Percentiles rank a stretch among this genome's conserved stretches.
These are phyloP conservation scores for Brotogeris chrysoptera DNA, from an alignment of 2,797 vertebrate species.

Conservation along the genomic window DNA sequence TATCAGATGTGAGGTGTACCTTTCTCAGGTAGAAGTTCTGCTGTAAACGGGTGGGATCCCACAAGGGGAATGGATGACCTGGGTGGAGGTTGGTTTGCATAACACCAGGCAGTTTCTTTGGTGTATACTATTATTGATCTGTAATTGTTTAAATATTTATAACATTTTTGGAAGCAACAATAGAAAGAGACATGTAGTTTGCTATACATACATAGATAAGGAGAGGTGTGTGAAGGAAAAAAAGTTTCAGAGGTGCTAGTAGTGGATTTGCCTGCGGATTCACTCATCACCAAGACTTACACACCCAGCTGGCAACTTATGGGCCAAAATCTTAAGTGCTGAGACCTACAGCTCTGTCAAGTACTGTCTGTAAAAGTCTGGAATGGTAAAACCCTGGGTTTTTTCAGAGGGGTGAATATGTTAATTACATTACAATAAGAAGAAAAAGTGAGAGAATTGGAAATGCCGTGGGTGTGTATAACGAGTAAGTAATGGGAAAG, in stretches of 20 bases:
- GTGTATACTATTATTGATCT: background rate
- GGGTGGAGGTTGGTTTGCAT: background rate
- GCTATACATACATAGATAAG: too few relatives aligned
- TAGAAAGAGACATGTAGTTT: background rate
- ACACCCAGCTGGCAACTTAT: background rate
- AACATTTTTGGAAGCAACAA: background rate
- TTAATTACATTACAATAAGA: conserved; percentile 65
- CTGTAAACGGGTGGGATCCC: background rate
- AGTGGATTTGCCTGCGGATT: background rate
- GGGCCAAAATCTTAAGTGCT: background rate
- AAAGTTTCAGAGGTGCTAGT: background rate
- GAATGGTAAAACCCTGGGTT: conserved; percentile 2
- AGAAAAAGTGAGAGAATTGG: conserved; percentile 48
- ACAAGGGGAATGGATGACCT: background rate
- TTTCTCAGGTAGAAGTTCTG: background rate
- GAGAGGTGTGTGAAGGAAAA: background rate
- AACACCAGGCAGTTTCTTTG: background rate
- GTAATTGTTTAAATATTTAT: background rate
- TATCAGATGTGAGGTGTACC: background rate
- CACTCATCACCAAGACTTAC: background rate
- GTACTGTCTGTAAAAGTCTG: background rate
- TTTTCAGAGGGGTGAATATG: conserved; percentile 37
- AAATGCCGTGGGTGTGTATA: conserved; percentile 30
- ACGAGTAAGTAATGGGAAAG: conserved; percentile 53
- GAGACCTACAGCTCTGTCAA: background rate